Base-by-base conservation (phyloP, 1,140 invertebrate species). In the Trichoplusia ni region DNA sequence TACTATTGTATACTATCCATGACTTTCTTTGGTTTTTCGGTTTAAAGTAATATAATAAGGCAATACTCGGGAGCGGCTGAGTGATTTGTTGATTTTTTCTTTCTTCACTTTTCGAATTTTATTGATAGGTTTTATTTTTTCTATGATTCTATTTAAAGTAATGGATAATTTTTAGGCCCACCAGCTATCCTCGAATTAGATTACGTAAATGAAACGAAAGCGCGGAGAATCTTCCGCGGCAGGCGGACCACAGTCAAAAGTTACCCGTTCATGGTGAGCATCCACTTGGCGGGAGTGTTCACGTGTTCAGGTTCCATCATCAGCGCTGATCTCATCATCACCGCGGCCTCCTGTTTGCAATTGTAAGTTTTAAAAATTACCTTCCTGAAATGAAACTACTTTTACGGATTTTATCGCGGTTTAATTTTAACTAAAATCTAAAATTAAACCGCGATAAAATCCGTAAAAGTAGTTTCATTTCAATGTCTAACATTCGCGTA, bases 321-420 rank as follows among this genome's bases (percentile, higher is more conserved):
- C 8, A 19, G 14, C n/a, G 21, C 5, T 3, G 40, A 59, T 11
- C 6, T 59, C 11, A 11, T 59, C 27, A 19, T 59, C 5, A 44
- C 16, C 8, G 54, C 54, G 11, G 54, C 54, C 4, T 59, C 54
- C 1, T 59, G 54, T 9, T 31, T 59, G 16, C 40, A 59, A 56
- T 9, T 56, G 51, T 56, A 38, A 56, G 51, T 56, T 5, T 11
- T 9, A n/a, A n/a, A 4, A 37, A 13, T 35, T 35, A 1, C 11
- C 14, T 11, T 2, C 0, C 33, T 11, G 11, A 14, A n/a, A n/a
- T n/a, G n/a, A n/a, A n/a, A n/a, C n/a, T n/a, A n/a, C n/a, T n/a
- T n/a, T n/a, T n/a, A n/a, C n/a, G n/a, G 2, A 25, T 9, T 14
- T 11, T 14, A 27, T 13, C 46, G 11, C 14, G 16, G 23, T 21